Base-by-base conservation (phyloP, 2,113 vertebrate genomes). In the Scytalopus superciliaris region DNA sequence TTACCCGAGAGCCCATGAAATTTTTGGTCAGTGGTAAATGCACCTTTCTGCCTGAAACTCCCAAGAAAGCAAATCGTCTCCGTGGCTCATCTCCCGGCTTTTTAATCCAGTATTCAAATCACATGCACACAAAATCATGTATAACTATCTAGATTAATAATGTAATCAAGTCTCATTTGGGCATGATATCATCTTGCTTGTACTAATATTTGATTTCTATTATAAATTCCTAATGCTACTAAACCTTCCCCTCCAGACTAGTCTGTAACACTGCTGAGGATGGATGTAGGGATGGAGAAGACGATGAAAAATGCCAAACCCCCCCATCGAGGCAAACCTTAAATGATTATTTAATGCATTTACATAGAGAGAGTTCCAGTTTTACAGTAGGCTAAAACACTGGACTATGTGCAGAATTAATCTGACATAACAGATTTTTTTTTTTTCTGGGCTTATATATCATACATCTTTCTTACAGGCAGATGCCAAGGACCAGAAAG, bases 201-300 rank as follows among this genome's bases (percentile, higher is more conserved):
- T 96, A 85, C 93, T 96, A 95, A 93, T 96, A 96, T 95, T 95
- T 96, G 84, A 90, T 95, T 96, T 87, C 82, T 90, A 83, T 91
- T 87, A 96, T 59, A 90, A 91, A 93, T 83, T 93, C 87, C 59
- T 87, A 40, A 33, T 28, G 78, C 84, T 93, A 47, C 47, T 91
- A 87, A 96, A 83, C 74, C 74, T 83, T 59, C 49, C 87, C 84
- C 89, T 91, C 70, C 5, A 1, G 84, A 66, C 75, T 62, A 60
- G 74, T n/a, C 50, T 1, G 2, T 42, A 79, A 75, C 42, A 12
- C 66, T 69, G 57, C 40, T 52, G 49, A 87, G 57, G 44, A 57
- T 66, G 31, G 24, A 55, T 5, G 7, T 7, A 53, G 25, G 59
- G n/a, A 73, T 70, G 78, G 55, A 69, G 60, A 81, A 17, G 8